Evolutionary conservation across 2,888 invertebrate genomes (phyloP), one percentile per base, ranked within the genome.

Genomic region (Onthophagus sagittarius): DNA sequence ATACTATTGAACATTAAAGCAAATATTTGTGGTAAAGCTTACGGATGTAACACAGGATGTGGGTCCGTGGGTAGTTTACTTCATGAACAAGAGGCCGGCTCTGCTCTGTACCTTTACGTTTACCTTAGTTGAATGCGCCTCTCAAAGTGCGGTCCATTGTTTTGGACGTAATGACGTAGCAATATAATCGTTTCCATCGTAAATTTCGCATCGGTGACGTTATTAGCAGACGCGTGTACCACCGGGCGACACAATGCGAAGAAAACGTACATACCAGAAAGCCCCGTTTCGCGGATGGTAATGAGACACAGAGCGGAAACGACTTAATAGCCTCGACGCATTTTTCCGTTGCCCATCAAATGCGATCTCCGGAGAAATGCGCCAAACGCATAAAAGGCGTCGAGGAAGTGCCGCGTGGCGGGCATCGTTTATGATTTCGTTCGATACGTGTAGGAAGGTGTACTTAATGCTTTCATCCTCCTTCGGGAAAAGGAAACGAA

Each of bases 201-300:
- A 67, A 32, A 67, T 23, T 31, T 67, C 67, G 67, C 23, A 67
- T 67, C 32, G 23, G 67, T 23, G 31, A 15, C 67, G 32, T 62
- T 70, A 73, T 70, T 70, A 62, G 11, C 23, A 33, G 69, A 62
- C 69, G 63, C 64, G 72, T 64, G 63, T 53, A 53, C 39, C 39
- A 53, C 39, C 39, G 39, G 39, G 7, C 9, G 39, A 11, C 39
- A 53, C 39, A 53, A 53, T 53, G 39, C 39, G 11, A 11, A 53
- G 39, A 53, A 53, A 53, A 53, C 39, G 39, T 53, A 53, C 39
- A 11, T 53, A 53, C 39, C 39, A 53, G 39, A 53, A 53, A 53
- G 39, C 39, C 39, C 11, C 11, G 11, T 53, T 53, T 53, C 39
- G 11, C 39, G 39, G 39, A 53, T 53, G 39, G 11, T 53, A 53